These are phyloP conservation scores for Habrosyne pyritoides DNA, from an alignment of 2,888 invertebrate species.

Conservation along the genomic window DNA sequence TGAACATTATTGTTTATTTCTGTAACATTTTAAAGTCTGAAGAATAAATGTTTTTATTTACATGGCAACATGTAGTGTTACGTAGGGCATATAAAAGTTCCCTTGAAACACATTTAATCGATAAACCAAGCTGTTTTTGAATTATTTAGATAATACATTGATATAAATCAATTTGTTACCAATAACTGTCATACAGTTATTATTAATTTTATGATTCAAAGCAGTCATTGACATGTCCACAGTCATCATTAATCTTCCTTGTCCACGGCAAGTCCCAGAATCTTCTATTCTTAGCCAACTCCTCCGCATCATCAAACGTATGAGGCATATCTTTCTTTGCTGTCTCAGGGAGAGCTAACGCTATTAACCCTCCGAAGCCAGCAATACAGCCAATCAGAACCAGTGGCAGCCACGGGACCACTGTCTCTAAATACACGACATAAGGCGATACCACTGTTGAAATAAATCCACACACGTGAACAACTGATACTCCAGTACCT, in stretches of 20 bases:
- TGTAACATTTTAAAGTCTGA: too few species aligned
- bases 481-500: constrained; percentile 53
- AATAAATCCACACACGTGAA: constrained; percentile 57
- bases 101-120: too few species aligned
- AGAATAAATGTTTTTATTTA: too few species aligned
- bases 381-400: constrained; percentile 33
- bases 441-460: constrained; percentile 54
- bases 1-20: too few species aligned
- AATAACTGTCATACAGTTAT: too few species aligned
- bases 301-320: constrained; percentile 32
- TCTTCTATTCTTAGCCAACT: constrained; percentile 25
- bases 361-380: constrained; percentile 27
- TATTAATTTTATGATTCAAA: constrained; percentile 17
- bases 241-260: constrained; percentile 17
- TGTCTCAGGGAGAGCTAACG: constrained; percentile 41
- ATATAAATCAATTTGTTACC: too few species aligned
- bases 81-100: too few species aligned
- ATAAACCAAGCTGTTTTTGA: too few species aligned
- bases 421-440: constrained; percentile 39
- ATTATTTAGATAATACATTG: too few species aligned
- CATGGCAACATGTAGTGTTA: too few species aligned
- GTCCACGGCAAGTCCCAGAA: constrained; percentile 35
- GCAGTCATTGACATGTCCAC: constrained; percentile 15
- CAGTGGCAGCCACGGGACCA: constrained; percentile 36
- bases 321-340: constrained; percentile 42